phyloP scores from a whole-genome alignment of 2,797 vertebrate species.

The Phrynocephalus guinanensis region DNA sequence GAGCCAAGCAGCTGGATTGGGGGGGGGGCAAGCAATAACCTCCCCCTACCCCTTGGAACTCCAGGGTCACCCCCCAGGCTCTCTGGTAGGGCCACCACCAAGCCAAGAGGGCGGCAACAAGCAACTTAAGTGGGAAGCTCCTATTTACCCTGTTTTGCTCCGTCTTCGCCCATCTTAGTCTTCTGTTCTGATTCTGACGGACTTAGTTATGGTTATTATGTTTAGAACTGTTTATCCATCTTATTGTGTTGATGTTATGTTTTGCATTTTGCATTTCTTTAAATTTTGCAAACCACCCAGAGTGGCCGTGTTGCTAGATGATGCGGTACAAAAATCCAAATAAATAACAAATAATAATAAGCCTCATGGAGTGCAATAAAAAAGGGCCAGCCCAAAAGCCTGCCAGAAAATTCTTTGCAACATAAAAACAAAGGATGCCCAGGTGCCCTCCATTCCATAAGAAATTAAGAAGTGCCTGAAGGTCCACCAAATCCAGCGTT shows the following conservation, averaged over 20 bases:
- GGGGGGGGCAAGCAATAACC: conserved; percentile 12
- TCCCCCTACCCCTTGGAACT: neutral
- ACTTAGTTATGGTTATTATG: too few species aligned
- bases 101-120: neutral
- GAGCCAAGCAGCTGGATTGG: conserved; percentile 8
- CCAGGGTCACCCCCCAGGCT: conserved; percentile 12
- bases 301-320: too few species aligned
- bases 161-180: too few species aligned
- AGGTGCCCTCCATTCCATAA: neutral
- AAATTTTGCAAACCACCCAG: too few species aligned
- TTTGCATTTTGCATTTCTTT: too few species aligned
- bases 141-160: too few species aligned
- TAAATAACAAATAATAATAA: too few species aligned
- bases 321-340: too few species aligned
- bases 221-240: too few species aligned
- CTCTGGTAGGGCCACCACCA: neutral
- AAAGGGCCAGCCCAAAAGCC: neutral
- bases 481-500: neutral
- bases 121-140: neutral
- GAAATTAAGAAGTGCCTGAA: neutral
- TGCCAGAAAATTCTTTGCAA: neutral
- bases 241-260: too few species aligned
- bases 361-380: neutral
- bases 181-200: too few species aligned
- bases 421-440: neutral